Evolutionary conservation across 2,113 vertebrate species (phyloP).

Genomic region (Morone chrysops): DNA sequence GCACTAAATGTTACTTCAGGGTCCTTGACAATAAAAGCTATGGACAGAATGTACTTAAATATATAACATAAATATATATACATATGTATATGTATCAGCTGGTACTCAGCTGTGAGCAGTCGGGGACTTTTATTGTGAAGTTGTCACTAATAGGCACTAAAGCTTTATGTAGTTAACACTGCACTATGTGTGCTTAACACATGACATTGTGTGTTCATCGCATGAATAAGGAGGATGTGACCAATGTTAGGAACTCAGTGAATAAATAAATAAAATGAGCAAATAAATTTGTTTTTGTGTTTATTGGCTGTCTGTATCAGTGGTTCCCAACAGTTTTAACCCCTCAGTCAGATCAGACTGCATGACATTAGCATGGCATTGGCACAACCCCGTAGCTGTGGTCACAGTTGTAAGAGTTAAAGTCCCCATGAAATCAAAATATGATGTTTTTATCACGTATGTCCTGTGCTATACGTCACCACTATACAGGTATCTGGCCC

Average conservation of each 20-base stretch:
- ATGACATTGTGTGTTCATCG: neutral
- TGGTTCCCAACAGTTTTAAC: too few species aligned
- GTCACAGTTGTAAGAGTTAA: too few species aligned
- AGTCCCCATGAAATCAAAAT: too few species aligned
- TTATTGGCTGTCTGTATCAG: too few species aligned
- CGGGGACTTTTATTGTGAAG: slow-evolving; percentile 20
- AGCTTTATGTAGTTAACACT: slow-evolving; percentile 11
- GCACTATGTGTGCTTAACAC: too few species aligned
- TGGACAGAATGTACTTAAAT: slow-evolving; percentile 11
- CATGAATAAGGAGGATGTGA: neutral
- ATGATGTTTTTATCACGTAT: too few species aligned
- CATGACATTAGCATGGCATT: neutral
- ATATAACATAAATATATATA: neutral
- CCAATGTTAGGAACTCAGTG: neutral
- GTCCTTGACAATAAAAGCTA: slow-evolving; percentile 8
- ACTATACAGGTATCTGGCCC: too few species aligned
- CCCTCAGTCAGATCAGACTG: too few species aligned
- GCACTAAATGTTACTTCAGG: slow-evolving; percentile 27
- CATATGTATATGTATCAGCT: neutral
- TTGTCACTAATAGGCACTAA: neutral
- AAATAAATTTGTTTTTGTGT: neutral
- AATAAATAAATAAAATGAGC: slow-evolving; percentile 12
- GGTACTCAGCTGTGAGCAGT: neutral
- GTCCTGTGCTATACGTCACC: too few species aligned
- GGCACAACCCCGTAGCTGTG: too few species aligned